Percentiles rank a stretch among this genome's conserved stretches.
phyloP scores from a whole-genome alignment of 2,888 invertebrate genomes.

The Cylloceria caligata region DNA sequence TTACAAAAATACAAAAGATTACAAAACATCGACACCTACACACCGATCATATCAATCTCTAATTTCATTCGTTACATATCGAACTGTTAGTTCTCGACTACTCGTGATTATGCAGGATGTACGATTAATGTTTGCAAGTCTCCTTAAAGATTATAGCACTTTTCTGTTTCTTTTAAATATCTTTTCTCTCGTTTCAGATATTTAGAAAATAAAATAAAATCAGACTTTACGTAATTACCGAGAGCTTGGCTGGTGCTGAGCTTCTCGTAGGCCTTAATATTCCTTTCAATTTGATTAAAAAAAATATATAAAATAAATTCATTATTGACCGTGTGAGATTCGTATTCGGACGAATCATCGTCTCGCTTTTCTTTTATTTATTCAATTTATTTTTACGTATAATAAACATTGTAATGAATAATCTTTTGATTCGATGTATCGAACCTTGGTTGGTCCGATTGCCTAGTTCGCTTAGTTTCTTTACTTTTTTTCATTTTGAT shows the following conservation, averaged over 20 bases:
- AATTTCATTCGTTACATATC: slow-evolving; percentile 44
- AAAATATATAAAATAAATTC: neutral
- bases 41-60: slow-evolving; percentile 69
- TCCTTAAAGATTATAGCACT: slow-evolving; percentile 46
- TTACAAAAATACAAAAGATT: slow-evolving; percentile 84
- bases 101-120: slow-evolving; percentile 59
- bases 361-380: neutral
- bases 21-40: slow-evolving; percentile 81
- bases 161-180: slow-evolving; percentile 29
- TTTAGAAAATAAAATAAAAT: slow-evolving; percentile 58
- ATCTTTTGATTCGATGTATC: slow-evolving; percentile 62
- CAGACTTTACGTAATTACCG: slow-evolving; percentile 68
- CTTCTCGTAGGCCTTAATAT: slow-evolving; percentile 61
- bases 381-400: slow-evolving; percentile 27
- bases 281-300: slow-evolving; percentile 43
- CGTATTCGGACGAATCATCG: neutral
- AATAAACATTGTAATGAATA: slow-evolving; percentile 26
- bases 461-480: slow-evolving; percentile 27
- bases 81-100: slow-evolving; percentile 41
- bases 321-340: slow-evolving; percentile 28
- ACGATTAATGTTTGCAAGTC: slow-evolving; percentile 61
- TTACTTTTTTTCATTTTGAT: slow-evolving; percentile 32
- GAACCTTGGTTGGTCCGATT: slow-evolving; percentile 54
- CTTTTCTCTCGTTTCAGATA: slow-evolving; percentile 28
- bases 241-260: slow-evolving; percentile 43